Evolutionary conservation across 2,888 invertebrate genomes (phyloP).

Genomic region (Macrosoma leucophasiata): DNA sequence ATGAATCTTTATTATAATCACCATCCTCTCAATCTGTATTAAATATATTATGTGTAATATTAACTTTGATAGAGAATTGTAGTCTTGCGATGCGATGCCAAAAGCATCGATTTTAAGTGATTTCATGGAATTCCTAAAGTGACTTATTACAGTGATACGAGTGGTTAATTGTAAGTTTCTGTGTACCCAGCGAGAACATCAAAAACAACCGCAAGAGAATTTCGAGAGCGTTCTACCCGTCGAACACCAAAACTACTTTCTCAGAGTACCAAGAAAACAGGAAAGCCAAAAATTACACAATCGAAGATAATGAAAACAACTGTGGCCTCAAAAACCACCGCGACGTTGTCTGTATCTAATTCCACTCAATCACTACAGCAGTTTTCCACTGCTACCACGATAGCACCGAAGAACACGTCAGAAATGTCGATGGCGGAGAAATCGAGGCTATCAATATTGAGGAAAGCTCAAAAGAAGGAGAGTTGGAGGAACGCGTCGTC

Average conservation of each 20-base stretch:
- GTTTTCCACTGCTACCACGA: not conserved
- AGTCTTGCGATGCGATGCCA: too few relatives aligned
- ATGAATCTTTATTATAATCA: too few relatives aligned
- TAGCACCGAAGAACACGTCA: constrained; percentile 5
- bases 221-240: constrained; percentile 20
- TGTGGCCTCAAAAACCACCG: constrained; percentile 3
- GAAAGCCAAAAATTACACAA: constrained; percentile 1
- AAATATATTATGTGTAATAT: not conserved
- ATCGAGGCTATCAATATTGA: constrained; percentile 55
- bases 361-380: constrained; percentile 1
- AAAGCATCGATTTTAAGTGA: not conserved
- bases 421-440: constrained; percentile 52
- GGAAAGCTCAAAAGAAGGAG: constrained; percentile 51
- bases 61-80: constrained; percentile 1
- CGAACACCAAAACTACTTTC: constrained; percentile 24
- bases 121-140: not conserved
- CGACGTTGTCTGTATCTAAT: constrained; percentile 3
- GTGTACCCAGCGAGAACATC: constrained; percentile 48
- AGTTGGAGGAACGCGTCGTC: constrained; percentile 26
- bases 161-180: constrained; percentile 49
- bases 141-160: constrained; percentile 4
- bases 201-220: constrained; percentile 16
- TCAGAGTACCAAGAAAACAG: constrained; percentile 5
- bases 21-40: too few relatives aligned
- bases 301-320: constrained; percentile 5